A percentile compares a stretch with the other conserved stretches of the same genome.
Conservation (phyloP, 2,797 vertebrate genomes). For the Bufotes viridis region DNA sequence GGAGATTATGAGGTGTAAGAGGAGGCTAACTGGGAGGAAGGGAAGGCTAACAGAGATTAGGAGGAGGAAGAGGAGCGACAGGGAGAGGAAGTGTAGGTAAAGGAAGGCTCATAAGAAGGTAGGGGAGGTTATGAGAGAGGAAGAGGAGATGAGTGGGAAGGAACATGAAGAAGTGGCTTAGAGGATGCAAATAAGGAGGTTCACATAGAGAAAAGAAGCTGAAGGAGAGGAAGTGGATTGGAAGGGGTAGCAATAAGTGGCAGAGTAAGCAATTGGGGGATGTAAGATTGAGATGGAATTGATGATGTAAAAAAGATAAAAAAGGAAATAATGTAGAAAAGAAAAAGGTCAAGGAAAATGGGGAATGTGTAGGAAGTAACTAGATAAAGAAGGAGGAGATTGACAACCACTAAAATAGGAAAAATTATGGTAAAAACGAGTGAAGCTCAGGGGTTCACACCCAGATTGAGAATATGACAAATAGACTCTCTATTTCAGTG, state of each 20-base stretch:
- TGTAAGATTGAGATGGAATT: too few relatives aligned
- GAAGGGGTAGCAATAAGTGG: not conserved
- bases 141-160: not conserved
- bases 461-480: too few relatives aligned
- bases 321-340: too few relatives aligned
- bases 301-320: too few relatives aligned
- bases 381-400: too few relatives aligned
- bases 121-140: not conserved
- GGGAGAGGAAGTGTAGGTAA: not conserved
- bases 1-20: not conserved
- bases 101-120: not conserved
- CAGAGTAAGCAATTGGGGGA: not conserved
- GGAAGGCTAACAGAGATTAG: not conserved
- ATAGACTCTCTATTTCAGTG: too few relatives aligned
- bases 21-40: not conserved
- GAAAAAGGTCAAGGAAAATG: too few relatives aligned
- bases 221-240: not conserved
- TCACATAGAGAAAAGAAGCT: not conserved
- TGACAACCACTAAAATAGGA: too few relatives aligned
- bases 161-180: not conserved
- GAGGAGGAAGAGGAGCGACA: too few relatives aligned
- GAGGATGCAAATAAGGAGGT: not conserved
- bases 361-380: too few relatives aligned
- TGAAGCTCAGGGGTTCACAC: too few relatives aligned
- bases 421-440: too few relatives aligned